phyloP scores from a whole-genome alignment of 2,113 vertebrate species.

The Falco punctatus region DNA sequence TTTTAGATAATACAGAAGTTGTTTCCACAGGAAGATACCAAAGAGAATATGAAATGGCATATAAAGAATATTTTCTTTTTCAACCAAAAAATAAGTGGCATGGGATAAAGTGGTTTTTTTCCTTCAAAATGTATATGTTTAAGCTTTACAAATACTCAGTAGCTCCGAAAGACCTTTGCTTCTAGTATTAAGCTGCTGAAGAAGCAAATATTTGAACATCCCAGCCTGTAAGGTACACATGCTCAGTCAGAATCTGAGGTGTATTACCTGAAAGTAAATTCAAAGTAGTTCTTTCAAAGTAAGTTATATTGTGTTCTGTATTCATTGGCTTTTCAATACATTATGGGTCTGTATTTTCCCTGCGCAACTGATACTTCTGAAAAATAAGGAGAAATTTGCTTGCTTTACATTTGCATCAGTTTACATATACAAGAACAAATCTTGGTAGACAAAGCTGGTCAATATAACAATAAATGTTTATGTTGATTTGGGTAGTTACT shows the following conservation, averaged over 20 bases:
- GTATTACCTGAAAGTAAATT: not conserved
- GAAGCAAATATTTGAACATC: not conserved
- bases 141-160: not conserved
- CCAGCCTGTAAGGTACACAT: not conserved
- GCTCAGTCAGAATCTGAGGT: not conserved
- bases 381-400: not conserved
- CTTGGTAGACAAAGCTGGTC: not conserved
- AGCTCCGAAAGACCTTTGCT: not conserved
- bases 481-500: not conserved
- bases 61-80: not conserved
- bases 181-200: not conserved
- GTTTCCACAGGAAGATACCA: not conserved
- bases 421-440: not conserved
- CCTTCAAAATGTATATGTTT: not conserved
- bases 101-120: not conserved
- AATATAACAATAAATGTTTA: not conserved
- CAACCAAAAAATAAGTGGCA: not conserved
- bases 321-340: rapidly evolving
- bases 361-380: not conserved
- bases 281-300: not conserved
- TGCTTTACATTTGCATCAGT: not conserved
- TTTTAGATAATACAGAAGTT: not conserved
- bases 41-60: not conserved
- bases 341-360: not conserved
- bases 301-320: not conserved